phyloP scores from a whole-genome alignment of 2,888 invertebrate genomes.

The Agapostemon virescens region DNA sequence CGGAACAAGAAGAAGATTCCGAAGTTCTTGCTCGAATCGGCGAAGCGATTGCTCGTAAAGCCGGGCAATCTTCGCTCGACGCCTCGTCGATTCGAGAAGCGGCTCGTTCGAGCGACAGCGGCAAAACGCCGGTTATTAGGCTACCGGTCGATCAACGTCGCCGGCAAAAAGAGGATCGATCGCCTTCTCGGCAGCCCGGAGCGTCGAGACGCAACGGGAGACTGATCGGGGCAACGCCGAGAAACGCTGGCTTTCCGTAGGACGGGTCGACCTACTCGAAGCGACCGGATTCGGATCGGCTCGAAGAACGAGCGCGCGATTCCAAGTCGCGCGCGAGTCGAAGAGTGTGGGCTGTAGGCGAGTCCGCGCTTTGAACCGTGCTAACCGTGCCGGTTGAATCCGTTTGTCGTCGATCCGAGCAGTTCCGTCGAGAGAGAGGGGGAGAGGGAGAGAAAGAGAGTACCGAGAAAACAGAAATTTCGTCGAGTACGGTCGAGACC shows the following conservation, averaged over 20 bases:
- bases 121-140: background rate
- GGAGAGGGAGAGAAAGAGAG: too few relatives aligned
- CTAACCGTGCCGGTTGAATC: too few relatives aligned
- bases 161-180: background rate
- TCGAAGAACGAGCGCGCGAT: background rate
- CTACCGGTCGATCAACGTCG: conserved; percentile 1
- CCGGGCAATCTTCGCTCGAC: background rate
- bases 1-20: background rate
- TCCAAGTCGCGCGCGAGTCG: background rate
- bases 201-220: background rate
- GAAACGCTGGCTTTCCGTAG: background rate
- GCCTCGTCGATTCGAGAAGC: background rate
- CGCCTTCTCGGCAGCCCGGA: background rate
- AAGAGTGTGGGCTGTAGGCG: background rate
- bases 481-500: background rate
- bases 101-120: background rate
- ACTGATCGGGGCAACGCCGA: background rate
- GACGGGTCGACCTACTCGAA: background rate
- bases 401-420: background rate
- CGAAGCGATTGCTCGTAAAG: background rate
- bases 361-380: too few relatives aligned
- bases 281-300: background rate
- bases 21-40: background rate
- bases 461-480: background rate
- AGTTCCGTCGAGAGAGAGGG: background rate